Evolutionary conservation across 2,888 invertebrate genomes (phyloP), one percentile per base, ranked within the genome.

Genomic region (Agriopis marginaria): DNA sequence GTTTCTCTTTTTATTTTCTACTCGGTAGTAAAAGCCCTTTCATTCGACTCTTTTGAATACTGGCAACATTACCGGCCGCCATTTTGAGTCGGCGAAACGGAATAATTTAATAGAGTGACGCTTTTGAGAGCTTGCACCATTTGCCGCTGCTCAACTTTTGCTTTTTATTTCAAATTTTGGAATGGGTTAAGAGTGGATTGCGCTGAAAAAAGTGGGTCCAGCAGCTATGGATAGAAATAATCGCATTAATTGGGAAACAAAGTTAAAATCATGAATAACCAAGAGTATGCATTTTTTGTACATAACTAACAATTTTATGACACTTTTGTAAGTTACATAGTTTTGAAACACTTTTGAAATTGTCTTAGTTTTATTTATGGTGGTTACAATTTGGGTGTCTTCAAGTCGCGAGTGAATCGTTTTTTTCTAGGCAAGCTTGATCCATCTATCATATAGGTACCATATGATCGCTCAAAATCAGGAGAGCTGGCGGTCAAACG

Each of bases 51-150:
- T 84, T 86, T 87, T 86, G 83, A 89, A 83, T 80, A 82, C 87
- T 84, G 79, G 88, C 85, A 85, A 91, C 90, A 90, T 90, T 89
- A 88, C 85, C 78, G 79, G 78, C 82, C 80, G 81, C 87, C 89
- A 89, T 89, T 89, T 89, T 86, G 86, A 86, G 76, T 81, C 87
- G 86, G 68, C 88, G 84, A 88, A 84, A 87, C 86, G 91, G 90
- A 91, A 91, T 91, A 91, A 91, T 91, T 91, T 90, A 91, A 91
- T 91, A 90, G 89, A 90, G 87, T 84, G 83, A 82, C 84, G 82
- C 85, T 85, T 65, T 87, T 88, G 85, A 82, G 84, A 79, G 80
- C 78, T 78, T 79, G 82, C 81, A 74, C 80, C 82, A 81, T 85
- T 86, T 82, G 79, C 71, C 81, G 79, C 77, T 76, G 77, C 80